These are phyloP conservation scores for Brachionus koreanus DNA, from an alignment of 1,140 invertebrate genomes.

Conservation along the genomic window DNA sequence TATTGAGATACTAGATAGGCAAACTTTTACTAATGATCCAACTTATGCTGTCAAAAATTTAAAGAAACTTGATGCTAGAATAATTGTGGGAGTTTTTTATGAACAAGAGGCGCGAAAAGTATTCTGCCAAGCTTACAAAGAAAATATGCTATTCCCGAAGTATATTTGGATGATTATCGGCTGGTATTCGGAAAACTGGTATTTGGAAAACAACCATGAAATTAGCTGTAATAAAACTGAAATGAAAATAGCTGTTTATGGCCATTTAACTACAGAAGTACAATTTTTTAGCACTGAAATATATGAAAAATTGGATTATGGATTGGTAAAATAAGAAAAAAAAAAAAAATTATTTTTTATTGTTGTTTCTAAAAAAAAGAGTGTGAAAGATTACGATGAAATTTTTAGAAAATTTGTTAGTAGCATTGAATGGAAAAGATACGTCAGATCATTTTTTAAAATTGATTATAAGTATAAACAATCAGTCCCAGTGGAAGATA, in stretches of 20 bases:
- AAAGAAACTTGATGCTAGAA: slow-evolving; percentile 81
- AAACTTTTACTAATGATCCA: slow-evolving; percentile 93
- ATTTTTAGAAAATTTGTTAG: slow-evolving; percentile 38
- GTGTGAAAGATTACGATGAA: slow-evolving; percentile 13
- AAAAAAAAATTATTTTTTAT: background rate
- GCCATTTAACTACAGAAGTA: slow-evolving; percentile 94
- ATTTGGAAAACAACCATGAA: slow-evolving; percentile 76
- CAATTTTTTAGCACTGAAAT: slow-evolving; percentile 41
- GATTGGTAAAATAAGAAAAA: background rate
- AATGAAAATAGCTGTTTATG: slow-evolving; percentile 85
- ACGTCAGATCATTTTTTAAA: background rate
- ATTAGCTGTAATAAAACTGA: slow-evolving; percentile 87
- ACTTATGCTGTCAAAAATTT: slow-evolving; percentile 91
- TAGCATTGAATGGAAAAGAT: slow-evolving; percentile 7
- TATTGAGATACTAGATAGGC: slow-evolving; percentile 83
- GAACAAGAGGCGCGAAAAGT: slow-evolving; percentile 89
- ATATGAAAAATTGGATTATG: slow-evolving; percentile 36
- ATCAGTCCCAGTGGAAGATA: slow-evolving; percentile 22
- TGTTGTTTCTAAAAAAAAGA: slow-evolving; percentile 8
- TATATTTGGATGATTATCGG: slow-evolving; percentile 99
- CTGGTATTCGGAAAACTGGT: slow-evolving; percentile 99
- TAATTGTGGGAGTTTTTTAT: slow-evolving; percentile 96
- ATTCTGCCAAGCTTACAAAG: slow-evolving; percentile 80
- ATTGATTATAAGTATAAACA: slow-evolving; percentile 28
- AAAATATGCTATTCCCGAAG: slow-evolving; percentile 85